phyloP scores from a whole-genome alignment of 1,140 invertebrate species.

The Ostrea denselamellosa region DNA sequence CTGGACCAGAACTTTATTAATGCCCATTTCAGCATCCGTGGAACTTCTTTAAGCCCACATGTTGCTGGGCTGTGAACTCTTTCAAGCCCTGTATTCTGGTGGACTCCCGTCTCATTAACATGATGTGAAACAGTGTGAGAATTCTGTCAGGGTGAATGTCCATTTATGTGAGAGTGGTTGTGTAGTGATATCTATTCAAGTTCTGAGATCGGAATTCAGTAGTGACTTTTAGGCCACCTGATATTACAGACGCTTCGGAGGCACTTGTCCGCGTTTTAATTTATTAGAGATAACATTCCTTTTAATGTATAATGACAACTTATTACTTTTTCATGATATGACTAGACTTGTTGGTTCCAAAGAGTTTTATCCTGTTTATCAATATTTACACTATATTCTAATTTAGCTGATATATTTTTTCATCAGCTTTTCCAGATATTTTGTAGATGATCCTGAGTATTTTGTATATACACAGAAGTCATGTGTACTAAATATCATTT shows the following conservation, averaged over 20 bases:
- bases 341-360: background rate
- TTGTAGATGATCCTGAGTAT: background rate
- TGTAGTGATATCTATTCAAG: background rate
- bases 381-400: background rate
- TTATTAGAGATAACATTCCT: slow-evolving; percentile 31
- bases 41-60: background rate
- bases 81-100: background rate
- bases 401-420: background rate
- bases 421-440: background rate
- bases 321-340: background rate
- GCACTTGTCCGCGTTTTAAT: background rate
- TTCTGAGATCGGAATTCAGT: background rate
- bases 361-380: slow-evolving; percentile 7
- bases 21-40: too few species aligned
- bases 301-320: background rate
- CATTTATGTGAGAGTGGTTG: background rate
- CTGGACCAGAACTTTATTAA: too few species aligned
- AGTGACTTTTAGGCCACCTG: background rate
- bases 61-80: background rate
- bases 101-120: too few species aligned
- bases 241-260: background rate
- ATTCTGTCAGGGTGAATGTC: background rate
- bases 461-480: background rate
- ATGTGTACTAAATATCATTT: background rate
- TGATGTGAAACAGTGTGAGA: background rate